Conservation (phyloP, 1,140 invertebrate species). For the Caenorhabditis inopinata region DNA sequence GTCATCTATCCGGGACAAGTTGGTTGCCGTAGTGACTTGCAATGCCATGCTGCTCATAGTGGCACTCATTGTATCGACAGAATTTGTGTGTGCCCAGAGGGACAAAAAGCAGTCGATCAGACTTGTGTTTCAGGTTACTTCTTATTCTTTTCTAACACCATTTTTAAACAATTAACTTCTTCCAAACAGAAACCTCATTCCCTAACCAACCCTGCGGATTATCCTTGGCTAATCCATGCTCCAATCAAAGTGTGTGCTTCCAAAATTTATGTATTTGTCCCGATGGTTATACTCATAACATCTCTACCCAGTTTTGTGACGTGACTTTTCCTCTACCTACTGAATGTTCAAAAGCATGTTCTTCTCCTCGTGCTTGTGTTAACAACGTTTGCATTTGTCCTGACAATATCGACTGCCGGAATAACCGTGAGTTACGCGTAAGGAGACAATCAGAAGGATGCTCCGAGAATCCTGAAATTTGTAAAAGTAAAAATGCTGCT, state of each 20-base stretch:
- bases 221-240: not conserved
- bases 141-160: not conserved
- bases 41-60: conserved; percentile 60
- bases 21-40: conserved; percentile 58
- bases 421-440: too few relatives aligned
- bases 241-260: conserved; percentile 25
- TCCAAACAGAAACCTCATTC: conserved; percentile 1
- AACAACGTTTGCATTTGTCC: not conserved
- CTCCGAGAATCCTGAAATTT: not conserved
- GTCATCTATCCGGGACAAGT: conserved; percentile 65
- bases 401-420: not conserved
- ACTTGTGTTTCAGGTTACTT: conserved; percentile 61
- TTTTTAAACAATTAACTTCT: not conserved
- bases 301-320: not conserved
- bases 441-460: not conserved
- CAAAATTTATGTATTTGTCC: conserved; percentile 30
- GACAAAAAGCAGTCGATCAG: conserved; percentile 60
- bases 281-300: not conserved
- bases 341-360: conserved; percentile 3
- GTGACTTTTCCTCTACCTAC: not conserved
- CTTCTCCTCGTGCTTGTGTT: conserved; percentile 10
- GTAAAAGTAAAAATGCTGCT: conserved; percentile 4
- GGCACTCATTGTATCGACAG: conserved; percentile 58
- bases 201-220: conserved; percentile 22
- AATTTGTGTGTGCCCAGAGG: conserved; percentile 61